Evolutionary conservation across 2,888 invertebrate genomes (phyloP).

Genomic region (Rhabditophanes sp.): DNA sequence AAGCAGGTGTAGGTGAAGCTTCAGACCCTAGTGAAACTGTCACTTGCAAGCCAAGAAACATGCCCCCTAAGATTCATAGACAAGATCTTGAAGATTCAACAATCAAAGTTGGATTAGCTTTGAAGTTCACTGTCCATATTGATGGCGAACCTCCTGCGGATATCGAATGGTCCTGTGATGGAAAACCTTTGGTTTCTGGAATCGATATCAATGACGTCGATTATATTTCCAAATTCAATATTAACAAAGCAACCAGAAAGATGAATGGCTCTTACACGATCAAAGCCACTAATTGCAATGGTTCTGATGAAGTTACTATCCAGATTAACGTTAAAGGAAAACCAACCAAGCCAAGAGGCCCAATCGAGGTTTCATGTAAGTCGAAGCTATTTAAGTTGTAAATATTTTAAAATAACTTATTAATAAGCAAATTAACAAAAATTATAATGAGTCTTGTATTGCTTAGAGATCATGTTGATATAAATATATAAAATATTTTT

Average conservation of each 20-base stretch:
- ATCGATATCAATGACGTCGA: conserved; percentile 31
- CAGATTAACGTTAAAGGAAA: conserved; percentile 37
- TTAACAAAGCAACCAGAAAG: conserved; percentile 45
- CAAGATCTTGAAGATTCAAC: conserved; percentile 73
- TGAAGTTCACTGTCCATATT: conserved; percentile 75
- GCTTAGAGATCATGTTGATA: too few species aligned
- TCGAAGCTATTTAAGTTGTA: too few species aligned
- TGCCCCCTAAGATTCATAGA: conserved; percentile 74
- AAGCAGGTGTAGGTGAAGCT: conserved; percentile 67
- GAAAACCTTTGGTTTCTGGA: conserved; percentile 18
- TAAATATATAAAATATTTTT: too few species aligned
- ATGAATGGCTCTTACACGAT: conserved; percentile 48
- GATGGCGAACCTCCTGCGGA: conserved; percentile 87
- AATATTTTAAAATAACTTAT: too few species aligned
- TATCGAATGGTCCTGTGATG: conserved; percentile 82
- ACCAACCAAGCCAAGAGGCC: conserved; percentile 77
- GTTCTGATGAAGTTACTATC: conserved; percentile 47
- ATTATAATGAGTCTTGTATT: too few species aligned
- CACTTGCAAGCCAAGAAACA: conserved; percentile 57
- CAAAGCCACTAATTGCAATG: conserved; percentile 47
- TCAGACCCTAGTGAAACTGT: conserved; percentile 45
- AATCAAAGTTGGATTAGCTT: conserved; percentile 76
- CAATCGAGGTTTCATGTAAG: conserved; percentile 69
- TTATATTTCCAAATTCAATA: conserved; percentile 42
- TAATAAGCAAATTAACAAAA: too few species aligned